phyloP scores from a whole-genome alignment of 2,113 vertebrate species.

The Myrmecophaga tridactyla region DNA sequence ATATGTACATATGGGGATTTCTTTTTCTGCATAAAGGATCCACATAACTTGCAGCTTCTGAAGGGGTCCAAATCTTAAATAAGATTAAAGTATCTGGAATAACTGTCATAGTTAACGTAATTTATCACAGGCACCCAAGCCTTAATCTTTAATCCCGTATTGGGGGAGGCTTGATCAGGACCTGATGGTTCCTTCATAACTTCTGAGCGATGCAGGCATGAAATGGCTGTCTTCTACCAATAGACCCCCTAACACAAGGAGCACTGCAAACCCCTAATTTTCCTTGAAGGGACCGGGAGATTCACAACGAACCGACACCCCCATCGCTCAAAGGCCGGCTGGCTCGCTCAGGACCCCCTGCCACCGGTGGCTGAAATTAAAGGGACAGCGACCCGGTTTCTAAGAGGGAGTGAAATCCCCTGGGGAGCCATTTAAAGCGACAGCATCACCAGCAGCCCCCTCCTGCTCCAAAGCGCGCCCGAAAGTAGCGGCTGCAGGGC shows the following conservation, averaged over 20 bases:
- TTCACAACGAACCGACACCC: background rate
- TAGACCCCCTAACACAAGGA: background rate
- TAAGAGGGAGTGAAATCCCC: background rate
- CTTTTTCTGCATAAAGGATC: background rate
- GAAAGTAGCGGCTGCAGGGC: background rate
- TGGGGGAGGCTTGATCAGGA: background rate
- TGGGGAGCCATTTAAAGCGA: background rate
- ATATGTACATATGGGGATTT: background rate
- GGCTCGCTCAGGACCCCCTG: background rate
- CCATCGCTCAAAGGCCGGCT: background rate
- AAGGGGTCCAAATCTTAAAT: background rate
- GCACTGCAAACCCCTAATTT: background rate
- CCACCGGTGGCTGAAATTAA: background rate
- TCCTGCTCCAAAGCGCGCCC: background rate
- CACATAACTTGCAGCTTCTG: constrained; percentile 14
- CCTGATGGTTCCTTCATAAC: constrained; percentile 5
- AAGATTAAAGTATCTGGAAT: background rate
- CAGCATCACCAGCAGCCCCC: background rate
- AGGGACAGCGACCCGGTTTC: background rate
- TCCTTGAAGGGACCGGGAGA: background rate
- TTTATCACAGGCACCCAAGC: background rate
- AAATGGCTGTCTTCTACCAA: constrained; percentile 43
- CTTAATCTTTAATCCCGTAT: background rate
- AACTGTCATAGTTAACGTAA: background rate
- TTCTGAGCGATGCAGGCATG: constrained; percentile 19